phyloP scores from a whole-genome alignment of 2,113 vertebrate species.

The Rhabdornis inornatus region DNA sequence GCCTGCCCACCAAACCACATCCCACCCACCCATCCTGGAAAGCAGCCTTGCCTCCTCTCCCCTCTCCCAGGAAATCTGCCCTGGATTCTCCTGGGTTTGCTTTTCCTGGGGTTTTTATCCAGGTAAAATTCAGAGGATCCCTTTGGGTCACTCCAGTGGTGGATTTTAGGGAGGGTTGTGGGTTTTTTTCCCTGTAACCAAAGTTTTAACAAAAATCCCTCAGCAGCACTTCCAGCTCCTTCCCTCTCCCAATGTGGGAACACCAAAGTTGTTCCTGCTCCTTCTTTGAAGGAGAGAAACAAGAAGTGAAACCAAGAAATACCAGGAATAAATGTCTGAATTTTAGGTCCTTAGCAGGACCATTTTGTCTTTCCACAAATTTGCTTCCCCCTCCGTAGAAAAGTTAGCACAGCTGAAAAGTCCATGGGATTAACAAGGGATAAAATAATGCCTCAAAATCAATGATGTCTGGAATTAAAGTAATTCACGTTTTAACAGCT shows the following conservation, averaged over 20 bases:
- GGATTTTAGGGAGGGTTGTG: too few relatives aligned
- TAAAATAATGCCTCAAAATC: neutral
- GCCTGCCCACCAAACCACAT: neutral
- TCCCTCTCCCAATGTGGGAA: neutral
- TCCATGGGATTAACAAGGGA: too few relatives aligned
- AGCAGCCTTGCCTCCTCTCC: accelerated
- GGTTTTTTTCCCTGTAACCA: too few relatives aligned
- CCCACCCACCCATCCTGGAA: accelerated
- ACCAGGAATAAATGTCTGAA: neutral
- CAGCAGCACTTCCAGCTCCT: neutral
- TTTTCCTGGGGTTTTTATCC: neutral
- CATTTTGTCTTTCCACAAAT: neutral
- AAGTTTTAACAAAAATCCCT: neutral
- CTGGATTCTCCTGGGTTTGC: accelerated
- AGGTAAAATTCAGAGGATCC: neutral
- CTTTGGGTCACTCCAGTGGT: neutral
- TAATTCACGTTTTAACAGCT: neutral
- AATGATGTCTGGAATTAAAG: neutral
- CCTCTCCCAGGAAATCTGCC: neutral
- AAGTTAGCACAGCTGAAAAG: neutral
- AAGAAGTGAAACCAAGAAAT: neutral
- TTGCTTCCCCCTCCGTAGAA: accelerated
- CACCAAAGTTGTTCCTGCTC: neutral
- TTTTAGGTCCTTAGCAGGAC: neutral
- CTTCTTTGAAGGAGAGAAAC: neutral